Base-by-base conservation (phyloP, 2,797 vertebrate species). In the Decapterus maruadsi region DNA sequence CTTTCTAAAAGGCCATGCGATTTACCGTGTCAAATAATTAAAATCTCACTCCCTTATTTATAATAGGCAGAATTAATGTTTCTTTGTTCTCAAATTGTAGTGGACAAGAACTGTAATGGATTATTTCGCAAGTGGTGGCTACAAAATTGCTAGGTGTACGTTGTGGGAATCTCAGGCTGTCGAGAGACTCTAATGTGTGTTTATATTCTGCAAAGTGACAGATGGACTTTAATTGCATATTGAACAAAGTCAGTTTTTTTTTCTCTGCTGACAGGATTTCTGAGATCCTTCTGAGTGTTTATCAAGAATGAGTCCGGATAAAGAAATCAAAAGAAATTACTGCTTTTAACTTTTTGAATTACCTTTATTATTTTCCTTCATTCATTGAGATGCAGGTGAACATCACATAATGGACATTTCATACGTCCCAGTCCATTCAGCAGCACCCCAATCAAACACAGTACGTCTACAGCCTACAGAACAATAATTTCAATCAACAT, bases 171-270 rank as follows among this genome's bases (percentile, higher is more conserved):
- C 34, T 70, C 38, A 69, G 31, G 63, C 60, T 77, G 59, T 77
- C 77, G 63, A n/a, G 54, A 76, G 54, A 64, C 42, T 59, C 36
- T 66, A 67, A 78, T 77, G 70, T 82, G 75, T 78, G 68, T 73
- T 83, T 55, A 6, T 29, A 16, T 70, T 67, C 22, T 42, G 20
- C 50, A 63, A 59, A 68, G 26, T 68, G 55, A 78, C 54, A 72
- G 82, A 46, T 72, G 50, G 45, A 72, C 46, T 67, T 68, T 80
- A 61, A 77, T 69, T 85, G 54, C 53, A 62, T 59, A 4, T 69
- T 62, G n/a, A 66, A 65, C 55, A 62, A 66, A 82, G 62, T 67
- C 17, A 55, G n/a, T n/a, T 1, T 43, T 4, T 56, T 76, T 78
- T 68, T 31, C 20, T 64, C 29, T 69, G 17, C 11, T 71, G 13